Conservation (phyloP, 2,797 vertebrate genomes). For the Prunella strophiata region DNA sequence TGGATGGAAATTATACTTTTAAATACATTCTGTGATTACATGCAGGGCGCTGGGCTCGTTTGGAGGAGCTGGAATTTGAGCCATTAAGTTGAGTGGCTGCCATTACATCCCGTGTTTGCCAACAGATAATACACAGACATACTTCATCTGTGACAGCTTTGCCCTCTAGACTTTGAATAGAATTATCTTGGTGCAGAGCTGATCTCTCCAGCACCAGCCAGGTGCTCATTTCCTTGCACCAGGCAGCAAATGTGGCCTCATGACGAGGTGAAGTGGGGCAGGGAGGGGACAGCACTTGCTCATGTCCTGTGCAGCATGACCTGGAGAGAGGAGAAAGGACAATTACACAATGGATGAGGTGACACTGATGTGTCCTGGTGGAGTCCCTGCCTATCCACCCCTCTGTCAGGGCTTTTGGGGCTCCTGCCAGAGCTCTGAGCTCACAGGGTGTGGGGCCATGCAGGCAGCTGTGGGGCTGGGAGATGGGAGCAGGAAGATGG, state of each 20-base stretch:
- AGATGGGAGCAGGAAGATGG: background rate
- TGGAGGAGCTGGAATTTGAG: conserved; percentile 23
- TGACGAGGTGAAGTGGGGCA: accelerated
- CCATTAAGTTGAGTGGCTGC: conserved; percentile 50
- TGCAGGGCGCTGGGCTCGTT: background rate
- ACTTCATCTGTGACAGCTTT: conserved; percentile 43
- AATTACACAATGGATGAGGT: accelerated
- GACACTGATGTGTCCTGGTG: background rate
- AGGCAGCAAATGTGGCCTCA: background rate
- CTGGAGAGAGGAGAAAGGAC: background rate
- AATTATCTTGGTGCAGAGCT: background rate
- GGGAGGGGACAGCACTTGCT: background rate
- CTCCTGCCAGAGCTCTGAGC: background rate
- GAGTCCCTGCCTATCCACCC: background rate
- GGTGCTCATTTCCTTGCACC: background rate
- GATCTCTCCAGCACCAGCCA: background rate
- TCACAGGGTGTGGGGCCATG: background rate
- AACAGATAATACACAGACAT: conserved; percentile 26
- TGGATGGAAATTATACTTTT: conserved; percentile 56
- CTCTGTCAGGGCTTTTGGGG: background rate
- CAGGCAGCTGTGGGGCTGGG: background rate
- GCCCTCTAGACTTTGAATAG: conserved; percentile 20
- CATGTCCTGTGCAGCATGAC: background rate
- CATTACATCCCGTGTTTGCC: conserved; percentile 38
- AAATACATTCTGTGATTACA: conserved; percentile 38